A percentile compares a stretch with the other conserved stretches of the same genome.
Evolutionary conservation across 2,113 vertebrate species (phyloP).

Genomic region (Actenoides hombroni): DNA sequence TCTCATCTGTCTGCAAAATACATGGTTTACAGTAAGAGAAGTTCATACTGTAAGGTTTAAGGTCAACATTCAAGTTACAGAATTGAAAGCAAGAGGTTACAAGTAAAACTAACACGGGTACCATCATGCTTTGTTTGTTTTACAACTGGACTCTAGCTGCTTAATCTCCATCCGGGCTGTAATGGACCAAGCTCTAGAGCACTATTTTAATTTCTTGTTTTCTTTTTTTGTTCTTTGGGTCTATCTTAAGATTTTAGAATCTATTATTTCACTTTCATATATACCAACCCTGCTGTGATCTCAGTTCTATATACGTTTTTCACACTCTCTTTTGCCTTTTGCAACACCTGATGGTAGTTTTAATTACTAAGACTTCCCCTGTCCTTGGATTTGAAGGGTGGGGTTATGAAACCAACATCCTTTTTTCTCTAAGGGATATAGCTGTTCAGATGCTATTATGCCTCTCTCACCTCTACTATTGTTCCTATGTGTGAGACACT

Average conservation of each 20-base stretch:
- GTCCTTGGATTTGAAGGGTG: not conserved
- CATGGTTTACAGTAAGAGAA: not conserved
- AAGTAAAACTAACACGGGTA: not conserved
- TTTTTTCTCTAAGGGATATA: not conserved
- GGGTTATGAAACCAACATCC: not conserved
- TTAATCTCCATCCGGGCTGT: not conserved
- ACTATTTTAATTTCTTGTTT: not conserved
- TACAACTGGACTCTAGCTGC: not conserved
- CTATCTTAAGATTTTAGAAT: not conserved
- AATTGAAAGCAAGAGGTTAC: not conserved
- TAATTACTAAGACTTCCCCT: not conserved
- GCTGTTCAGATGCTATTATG: not conserved
- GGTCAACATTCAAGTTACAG: not conserved
- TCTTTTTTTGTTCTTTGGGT: fast-evolving
- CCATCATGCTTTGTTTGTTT: not conserved
- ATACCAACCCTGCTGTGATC: not conserved
- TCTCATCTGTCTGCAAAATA: not conserved
- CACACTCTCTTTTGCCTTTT: not conserved
- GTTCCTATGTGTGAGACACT: not conserved
- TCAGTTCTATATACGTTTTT: not conserved
- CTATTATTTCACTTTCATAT: not conserved
- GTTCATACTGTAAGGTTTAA: not conserved
- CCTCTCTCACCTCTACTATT: not conserved
- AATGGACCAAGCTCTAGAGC: not conserved
- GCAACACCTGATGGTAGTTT: not conserved